Conservation (phyloP, 2,888 invertebrate species). For the Drosophila peninsularis region DNA sequence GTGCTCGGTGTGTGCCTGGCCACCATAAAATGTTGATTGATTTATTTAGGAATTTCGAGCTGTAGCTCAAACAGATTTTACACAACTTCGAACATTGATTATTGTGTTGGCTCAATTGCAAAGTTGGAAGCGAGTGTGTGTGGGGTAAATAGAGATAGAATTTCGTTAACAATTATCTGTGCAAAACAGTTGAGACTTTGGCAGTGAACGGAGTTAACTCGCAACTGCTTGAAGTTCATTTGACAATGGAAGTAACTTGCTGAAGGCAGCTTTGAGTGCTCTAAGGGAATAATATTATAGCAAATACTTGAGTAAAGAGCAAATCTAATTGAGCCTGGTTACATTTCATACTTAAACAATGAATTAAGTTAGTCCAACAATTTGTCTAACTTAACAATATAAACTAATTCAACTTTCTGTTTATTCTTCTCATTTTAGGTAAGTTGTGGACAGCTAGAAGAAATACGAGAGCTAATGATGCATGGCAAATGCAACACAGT, state of each 20-base stretch:
- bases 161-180: slow-evolving; percentile 1
- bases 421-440: slow-evolving; percentile 15
- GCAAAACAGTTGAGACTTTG: not conserved
- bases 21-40: slow-evolving; percentile 25
- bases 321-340: not conserved
- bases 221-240: slow-evolving; percentile 4
- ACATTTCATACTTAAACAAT: not conserved
- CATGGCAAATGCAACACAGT: not conserved
- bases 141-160: not conserved
- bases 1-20: not conserved
- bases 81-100: slow-evolving; percentile 20
- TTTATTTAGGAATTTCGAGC: slow-evolving; percentile 18
- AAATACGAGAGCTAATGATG: not conserved
- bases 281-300: not conserved
- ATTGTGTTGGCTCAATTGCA: slow-evolving; percentile 7
- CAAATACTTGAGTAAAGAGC: not conserved
- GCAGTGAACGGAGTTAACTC: too few species aligned
- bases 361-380: not conserved
- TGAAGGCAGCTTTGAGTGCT: too few species aligned
- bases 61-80: slow-evolving; percentile 15
- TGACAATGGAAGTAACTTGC: not conserved
- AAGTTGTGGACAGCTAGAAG: not conserved
- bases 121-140: not conserved
- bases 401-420: not conserved
- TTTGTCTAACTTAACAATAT: too few species aligned